phyloP scores from a whole-genome alignment of 2,888 invertebrate species.

The Athrips mouffetella region DNA sequence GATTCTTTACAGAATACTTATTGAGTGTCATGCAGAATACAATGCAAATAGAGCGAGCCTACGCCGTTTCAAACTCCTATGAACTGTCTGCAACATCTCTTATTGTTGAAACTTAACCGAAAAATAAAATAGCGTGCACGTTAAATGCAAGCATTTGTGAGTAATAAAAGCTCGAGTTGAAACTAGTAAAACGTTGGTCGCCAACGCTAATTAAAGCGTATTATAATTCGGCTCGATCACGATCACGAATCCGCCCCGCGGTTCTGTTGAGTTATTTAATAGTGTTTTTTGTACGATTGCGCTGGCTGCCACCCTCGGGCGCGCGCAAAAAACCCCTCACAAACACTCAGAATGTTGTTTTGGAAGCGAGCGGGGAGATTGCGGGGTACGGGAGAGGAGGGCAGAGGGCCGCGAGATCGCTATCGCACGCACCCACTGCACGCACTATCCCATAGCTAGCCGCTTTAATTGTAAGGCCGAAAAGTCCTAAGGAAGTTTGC shows the following conservation, averaged over 20 bases:
- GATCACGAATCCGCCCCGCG: slow-evolving; percentile 72
- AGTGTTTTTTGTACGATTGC: slow-evolving; percentile 76
- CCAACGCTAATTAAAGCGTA: slow-evolving; percentile 69
- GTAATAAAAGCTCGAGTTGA: slow-evolving; percentile 1
- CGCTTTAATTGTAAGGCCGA: slow-evolving; percentile 69
- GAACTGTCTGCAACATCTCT: no score
- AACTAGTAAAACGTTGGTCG: slow-evolving; percentile 47
- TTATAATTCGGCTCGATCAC: slow-evolving; percentile 66
- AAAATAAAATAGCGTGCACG: not conserved
- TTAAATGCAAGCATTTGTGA: slow-evolving; percentile 12
- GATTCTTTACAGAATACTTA: no score
- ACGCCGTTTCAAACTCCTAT: no score
- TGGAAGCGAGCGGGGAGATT: slow-evolving; percentile 51
- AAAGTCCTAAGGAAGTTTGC: slow-evolving; percentile 35
- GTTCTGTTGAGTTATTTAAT: slow-evolving; percentile 74
- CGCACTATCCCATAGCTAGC: slow-evolving; percentile 75
- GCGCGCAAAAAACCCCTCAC: slow-evolving; percentile 77
- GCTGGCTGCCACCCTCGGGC: slow-evolving; percentile 73
- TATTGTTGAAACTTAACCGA: no score
- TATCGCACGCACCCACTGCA: slow-evolving; percentile 77
- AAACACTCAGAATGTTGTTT: slow-evolving; percentile 73
- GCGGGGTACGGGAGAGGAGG: slow-evolving; percentile 35
- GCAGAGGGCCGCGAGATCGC: slow-evolving; percentile 65
- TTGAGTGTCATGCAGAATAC: no score
- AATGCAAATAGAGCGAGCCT: no score